phyloP scores from a whole-genome alignment of 2,888 invertebrate genomes.

The Bembecia ichneumoniformis region DNA sequence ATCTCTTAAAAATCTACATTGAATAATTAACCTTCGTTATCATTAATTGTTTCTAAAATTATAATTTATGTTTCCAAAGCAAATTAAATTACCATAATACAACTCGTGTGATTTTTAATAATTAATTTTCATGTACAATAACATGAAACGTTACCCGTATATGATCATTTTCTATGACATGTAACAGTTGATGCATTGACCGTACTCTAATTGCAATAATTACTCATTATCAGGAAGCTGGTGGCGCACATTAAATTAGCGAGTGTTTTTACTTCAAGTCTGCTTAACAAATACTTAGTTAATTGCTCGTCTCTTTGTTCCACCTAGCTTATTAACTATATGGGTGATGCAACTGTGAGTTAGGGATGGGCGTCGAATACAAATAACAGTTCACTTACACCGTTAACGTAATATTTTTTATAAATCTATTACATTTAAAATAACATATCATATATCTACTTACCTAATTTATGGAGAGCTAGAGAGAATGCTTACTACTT shows the following conservation, averaged over 20 bases:
- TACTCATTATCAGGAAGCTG: conserved; percentile 65
- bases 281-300: conserved; percentile 64
- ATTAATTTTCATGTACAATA: conserved; percentile 3
- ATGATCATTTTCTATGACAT: neutral
- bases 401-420: neutral
- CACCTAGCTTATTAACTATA: conserved; percentile 33
- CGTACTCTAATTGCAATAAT: conserved; percentile 64
- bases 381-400: conserved; percentile 1
- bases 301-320: conserved; percentile 63
- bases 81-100: conserved; percentile 17
- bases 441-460: too few species aligned
- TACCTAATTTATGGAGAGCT: too few species aligned
- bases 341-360: conserved; percentile 51
- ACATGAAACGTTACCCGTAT: too few species aligned
- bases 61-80: neutral
- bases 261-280: conserved; percentile 48
- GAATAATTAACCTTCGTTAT: neutral
- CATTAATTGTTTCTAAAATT: neutral
- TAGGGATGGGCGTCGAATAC: conserved; percentile 8
- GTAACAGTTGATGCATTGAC: conserved; percentile 36
- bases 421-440: too few species aligned
- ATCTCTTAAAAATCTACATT: neutral
- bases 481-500: too few species aligned
- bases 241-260: conserved; percentile 54
- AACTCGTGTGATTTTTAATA: conserved; percentile 13